A percentile compares a stretch with the other conserved stretches of the same genome.
phyloP scores from a whole-genome alignment of 2,113 vertebrate genomes.

The Epinephelus fuscoguttatus region DNA sequence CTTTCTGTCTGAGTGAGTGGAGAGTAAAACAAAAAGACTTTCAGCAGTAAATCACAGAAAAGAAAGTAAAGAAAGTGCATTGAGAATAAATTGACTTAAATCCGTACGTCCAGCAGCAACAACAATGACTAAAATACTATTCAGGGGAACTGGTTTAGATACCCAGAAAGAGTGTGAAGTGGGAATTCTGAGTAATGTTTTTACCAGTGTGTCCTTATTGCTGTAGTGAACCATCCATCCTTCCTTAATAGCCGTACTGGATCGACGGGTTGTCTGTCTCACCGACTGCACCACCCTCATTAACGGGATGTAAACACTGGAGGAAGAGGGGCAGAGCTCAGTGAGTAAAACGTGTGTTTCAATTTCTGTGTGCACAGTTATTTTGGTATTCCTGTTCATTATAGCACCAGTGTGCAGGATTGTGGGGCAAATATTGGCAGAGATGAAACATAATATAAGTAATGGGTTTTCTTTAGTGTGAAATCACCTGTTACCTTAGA shows the following conservation, averaged over 20 bases:
- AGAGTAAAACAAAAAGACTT: conserved; percentile 23
- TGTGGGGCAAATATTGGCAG: too few species aligned
- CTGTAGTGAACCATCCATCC: conserved; percentile 94
- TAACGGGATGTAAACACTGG: conserved; percentile 89
- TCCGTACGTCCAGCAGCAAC: not conserved
- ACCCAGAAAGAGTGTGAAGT: not conserved
- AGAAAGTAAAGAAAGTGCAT: not conserved
- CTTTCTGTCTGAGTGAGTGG: not conserved
- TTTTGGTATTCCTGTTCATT: not conserved
- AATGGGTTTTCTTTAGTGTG: too few species aligned
- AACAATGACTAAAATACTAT: not conserved
- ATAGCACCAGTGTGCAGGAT: too few species aligned
- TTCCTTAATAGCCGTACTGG: conserved; percentile 90
- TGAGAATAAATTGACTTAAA: not conserved
- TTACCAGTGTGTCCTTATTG: conserved; percentile 92
- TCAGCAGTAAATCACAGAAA: not conserved
- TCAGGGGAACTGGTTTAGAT: not conserved
- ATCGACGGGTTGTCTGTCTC: conserved; percentile 91
- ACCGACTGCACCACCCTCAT: conserved; percentile 94
- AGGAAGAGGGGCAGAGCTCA: not conserved
- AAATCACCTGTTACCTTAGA: too few species aligned
- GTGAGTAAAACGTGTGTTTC: not conserved
- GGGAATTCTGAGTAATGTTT: not conserved
- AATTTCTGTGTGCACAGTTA: not conserved
- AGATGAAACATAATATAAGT: too few species aligned